Conservation (phyloP, 2,113 vertebrate species). For the Aramus guarauna region DNA sequence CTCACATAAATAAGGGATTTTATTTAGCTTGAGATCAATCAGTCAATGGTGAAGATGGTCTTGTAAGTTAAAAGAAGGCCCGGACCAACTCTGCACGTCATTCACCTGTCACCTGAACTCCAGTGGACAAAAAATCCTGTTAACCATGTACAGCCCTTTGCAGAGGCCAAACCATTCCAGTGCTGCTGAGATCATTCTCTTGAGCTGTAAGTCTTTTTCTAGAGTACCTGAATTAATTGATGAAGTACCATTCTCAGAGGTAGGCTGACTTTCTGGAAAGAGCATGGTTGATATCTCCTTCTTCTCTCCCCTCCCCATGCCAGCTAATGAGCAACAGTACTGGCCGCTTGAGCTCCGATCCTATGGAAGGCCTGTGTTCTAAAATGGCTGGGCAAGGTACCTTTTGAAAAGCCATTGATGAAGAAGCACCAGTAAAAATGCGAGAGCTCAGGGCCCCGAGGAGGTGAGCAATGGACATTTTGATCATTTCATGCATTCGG, state of each 20-base stretch:
- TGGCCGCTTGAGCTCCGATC: background rate
- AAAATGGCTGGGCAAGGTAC: constrained; percentile 43
- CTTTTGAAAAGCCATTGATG: constrained; percentile 66
- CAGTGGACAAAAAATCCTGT: background rate
- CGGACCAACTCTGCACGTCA: background rate
- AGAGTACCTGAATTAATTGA: background rate
- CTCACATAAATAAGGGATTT: background rate
- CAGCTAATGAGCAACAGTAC: background rate
- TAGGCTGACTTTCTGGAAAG: constrained; percentile 63
- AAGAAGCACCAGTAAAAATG: constrained; percentile 46
- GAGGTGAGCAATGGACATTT: constrained; percentile 63
- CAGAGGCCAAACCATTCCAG: background rate
- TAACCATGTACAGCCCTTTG: background rate
- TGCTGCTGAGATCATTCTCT: background rate
- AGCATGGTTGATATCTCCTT: background rate
- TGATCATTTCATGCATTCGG: constrained; percentile 74
- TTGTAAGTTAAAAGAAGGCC: background rate
- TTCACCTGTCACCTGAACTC: background rate
- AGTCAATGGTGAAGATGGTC: background rate
- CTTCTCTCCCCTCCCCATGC: background rate
- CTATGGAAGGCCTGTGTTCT: background rate
- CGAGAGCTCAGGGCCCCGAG: constrained; percentile 63
- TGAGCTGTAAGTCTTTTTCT: background rate
- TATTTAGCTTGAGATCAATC: background rate
- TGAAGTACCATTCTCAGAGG: background rate